Evolutionary conservation across 2,888 invertebrate species (phyloP).

Genomic region (Dolichomitus sp.): DNA sequence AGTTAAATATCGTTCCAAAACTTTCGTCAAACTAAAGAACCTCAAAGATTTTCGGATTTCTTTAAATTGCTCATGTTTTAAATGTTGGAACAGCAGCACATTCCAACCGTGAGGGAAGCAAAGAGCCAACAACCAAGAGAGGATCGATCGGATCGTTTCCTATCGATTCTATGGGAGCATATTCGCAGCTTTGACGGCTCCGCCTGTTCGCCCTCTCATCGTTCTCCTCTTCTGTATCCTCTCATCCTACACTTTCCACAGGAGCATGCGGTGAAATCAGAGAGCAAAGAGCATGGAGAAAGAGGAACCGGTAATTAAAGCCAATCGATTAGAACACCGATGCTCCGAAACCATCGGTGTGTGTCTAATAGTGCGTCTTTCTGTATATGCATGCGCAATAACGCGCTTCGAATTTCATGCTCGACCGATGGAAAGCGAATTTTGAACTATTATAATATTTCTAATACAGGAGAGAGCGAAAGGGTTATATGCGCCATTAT

Average conservation of each 20-base stretch:
- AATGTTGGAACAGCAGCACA: slow-evolving; percentile 43
- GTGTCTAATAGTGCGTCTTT: not conserved
- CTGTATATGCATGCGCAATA: not conserved
- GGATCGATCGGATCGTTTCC: slow-evolving; percentile 17
- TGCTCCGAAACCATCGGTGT: slow-evolving; percentile 34
- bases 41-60: too few species aligned
- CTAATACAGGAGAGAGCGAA: not conserved
- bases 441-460: slow-evolving; percentile 15
- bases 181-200: slow-evolving; percentile 39
- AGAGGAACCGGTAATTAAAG: slow-evolving; percentile 49
- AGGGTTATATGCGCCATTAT: not conserved
- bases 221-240: not conserved
- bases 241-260: not conserved
- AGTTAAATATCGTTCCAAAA: too few species aligned
- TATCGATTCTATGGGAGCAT: slow-evolving; percentile 29
- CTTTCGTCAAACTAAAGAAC: too few species aligned
- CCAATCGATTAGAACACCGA: slow-evolving; percentile 51
- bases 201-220: not conserved
- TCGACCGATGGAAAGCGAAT: not conserved
- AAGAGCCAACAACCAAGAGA: slow-evolving; percentile 18
- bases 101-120: slow-evolving; percentile 23
- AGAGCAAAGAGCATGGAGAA: slow-evolving; percentile 13
- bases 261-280: slow-evolving; percentile 6
- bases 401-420: not conserved
- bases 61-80: too few species aligned